Base-by-base conservation (phyloP, 2,113 vertebrate genomes). In the Saguinus imperator region DNA sequence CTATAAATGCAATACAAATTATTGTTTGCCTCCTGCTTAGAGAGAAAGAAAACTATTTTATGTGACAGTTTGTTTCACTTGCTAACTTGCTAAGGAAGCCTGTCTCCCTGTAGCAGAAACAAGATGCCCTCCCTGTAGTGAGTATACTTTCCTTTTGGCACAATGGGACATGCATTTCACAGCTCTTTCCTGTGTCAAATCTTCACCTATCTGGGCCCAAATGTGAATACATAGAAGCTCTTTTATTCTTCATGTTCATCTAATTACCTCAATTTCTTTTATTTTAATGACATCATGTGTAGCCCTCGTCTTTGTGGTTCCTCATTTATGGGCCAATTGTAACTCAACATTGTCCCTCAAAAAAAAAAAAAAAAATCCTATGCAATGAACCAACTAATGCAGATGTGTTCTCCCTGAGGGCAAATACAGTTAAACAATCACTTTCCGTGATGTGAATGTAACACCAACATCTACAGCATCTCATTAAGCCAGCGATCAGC, bases 121-220 rank as follows among this genome's bases (percentile, higher is more conserved):
- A 61, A 18, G 5, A 43, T 76, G 40, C 5, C 6, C 5, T 81
- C 25, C 4, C 13, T 50, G 4, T 66, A 37, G 7, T 3, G 17
- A 68, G 23, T 48, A 25, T 11, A 0, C 14, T 10, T 45, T 12
- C 18, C 7, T 75, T 45, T 55, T 73, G 23, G 14, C 76, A 85
- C 2, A 64, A 12, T 5, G 12, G 6, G 8, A 6, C 17, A 8
- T 43, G 2, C 2, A 43, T 18, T 58, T 0, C 52, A 14, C 58
- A 12, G 3, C 10, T 64, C 32, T 61, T 94, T 66, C 43, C 9
- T 13, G 4, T 79, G 70, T 52, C n/a, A 66, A 1, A 3, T 55
- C 11, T n/a, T 77, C 72, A 52, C 27, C 32, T 25, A 21, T 2
- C 35, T 27, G 32, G 27, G 17, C 20, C 45, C 43, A 57, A 68